Base-by-base conservation (phyloP, 2,113 vertebrate genomes). In the Ophthalmolycus amberensis region DNA sequence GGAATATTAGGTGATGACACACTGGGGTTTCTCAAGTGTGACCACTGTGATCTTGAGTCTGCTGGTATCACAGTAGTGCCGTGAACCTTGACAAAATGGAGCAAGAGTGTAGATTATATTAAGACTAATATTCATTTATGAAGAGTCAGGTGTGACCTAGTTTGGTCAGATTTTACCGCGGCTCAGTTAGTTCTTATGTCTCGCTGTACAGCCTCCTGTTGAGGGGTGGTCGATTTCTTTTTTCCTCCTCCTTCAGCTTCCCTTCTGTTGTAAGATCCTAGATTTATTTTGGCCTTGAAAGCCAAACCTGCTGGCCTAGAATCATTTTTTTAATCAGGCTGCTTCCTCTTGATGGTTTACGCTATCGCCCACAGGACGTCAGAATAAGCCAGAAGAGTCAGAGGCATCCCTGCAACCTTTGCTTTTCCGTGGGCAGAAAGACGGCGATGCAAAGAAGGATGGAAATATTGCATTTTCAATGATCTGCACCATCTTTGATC, bases 401-500 rank as follows among this genome's bases (percentile, higher is more conserved):
- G 67, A 71, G 16, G 29, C 46, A 80, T 63, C 79, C 62, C 46
- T 32, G 37, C 64, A 37, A 50, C 54, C 59, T 62, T 38, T 29
- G 25, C 40, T 71, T 40, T 44, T 12, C 68, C 40, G 20, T 14
- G 69, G 15, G 65, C 66, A 74, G 72, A 62, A 85, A 77, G 59
- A 73, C 16, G 2, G 15, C 14, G 11, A 56, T 71, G 67, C 79
- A 83, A 66, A 40, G 37, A 18, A n/a, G 50, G 73, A 64, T 84
- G 59, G 83, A 76, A 78, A 75, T 42, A 12, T 29, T 73, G 38
- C 71, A n/a, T 88, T 91, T 72, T 70, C 70, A 80, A 62, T 81
- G 67, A 89, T 82, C 77, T 34, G 42, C 68, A 54, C 46, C 80
- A 76, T 78, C 84, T 93, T 94, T 93, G 88, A 93, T 91, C 80